phyloP scores from a whole-genome alignment of 2,888 invertebrate genomes.

The Melanargia galathea region DNA sequence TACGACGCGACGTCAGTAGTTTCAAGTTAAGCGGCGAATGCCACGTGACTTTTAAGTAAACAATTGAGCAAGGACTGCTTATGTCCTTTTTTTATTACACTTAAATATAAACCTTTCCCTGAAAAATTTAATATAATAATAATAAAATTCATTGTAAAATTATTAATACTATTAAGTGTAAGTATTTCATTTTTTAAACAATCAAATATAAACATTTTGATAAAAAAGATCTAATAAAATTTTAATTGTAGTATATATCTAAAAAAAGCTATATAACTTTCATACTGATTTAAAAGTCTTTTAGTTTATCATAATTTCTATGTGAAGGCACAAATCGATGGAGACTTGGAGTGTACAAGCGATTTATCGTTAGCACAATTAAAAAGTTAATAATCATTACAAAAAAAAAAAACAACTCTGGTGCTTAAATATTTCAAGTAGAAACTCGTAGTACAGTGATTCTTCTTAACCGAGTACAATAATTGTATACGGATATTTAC shows the following conservation, averaged over 20 bases:
- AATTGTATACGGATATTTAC: no score
- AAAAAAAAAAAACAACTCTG: background rate
- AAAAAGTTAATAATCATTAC: background rate
- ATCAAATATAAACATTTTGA: background rate
- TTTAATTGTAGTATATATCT: background rate
- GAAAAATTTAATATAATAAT: background rate
- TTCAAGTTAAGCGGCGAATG: background rate
- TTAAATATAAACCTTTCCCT: slow-evolving; percentile 1
- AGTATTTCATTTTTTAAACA: background rate
- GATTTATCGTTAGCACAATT: slow-evolving; percentile 8
- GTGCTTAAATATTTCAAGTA: background rate
- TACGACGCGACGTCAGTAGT: background rate
- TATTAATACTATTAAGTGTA: background rate
- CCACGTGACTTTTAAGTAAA: background rate
- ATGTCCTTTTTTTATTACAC: background rate
- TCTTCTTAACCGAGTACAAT: no score
- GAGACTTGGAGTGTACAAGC: slow-evolving; percentile 12
- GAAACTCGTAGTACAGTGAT: background rate
- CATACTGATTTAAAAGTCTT: slow-evolving; percentile 13
- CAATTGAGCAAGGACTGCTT: background rate
- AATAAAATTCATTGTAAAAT: background rate
- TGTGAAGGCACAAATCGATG: slow-evolving; percentile 2
- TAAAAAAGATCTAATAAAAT: background rate
- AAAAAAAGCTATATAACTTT: background rate
- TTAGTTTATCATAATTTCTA: slow-evolving; percentile 8